Evolutionary conservation across 2,888 invertebrate species (phyloP).

Genomic region (Macaria liturata): DNA sequence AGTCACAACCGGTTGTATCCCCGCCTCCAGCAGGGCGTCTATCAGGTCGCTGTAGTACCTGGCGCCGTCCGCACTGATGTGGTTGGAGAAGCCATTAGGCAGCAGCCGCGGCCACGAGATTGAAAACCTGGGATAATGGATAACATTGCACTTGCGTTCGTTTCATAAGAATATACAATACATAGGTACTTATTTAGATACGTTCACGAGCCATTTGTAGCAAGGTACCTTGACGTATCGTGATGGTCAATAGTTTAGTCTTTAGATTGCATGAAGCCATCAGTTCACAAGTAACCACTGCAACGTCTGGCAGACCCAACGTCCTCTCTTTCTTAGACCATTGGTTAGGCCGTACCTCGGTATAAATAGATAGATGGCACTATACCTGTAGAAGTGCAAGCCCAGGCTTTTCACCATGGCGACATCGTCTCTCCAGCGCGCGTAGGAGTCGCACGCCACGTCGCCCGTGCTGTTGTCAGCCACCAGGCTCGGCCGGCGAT

Average conservation of each 20-base stretch:
- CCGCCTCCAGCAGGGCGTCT: conserved; percentile 70
- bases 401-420: conserved; percentile 55
- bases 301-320: too few relatives aligned
- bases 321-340: too few relatives aligned
- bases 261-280: too few relatives aligned
- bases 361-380: too few relatives aligned
- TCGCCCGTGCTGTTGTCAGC: conserved; percentile 74
- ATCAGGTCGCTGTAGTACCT: conserved; percentile 81
- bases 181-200: too few relatives aligned
- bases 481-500: conserved; percentile 14
- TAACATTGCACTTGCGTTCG: background rate
- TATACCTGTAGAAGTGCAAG: conserved; percentile 63
- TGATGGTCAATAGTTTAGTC: too few relatives aligned
- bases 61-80: conserved; percentile 72
- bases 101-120: conserved; percentile 84
- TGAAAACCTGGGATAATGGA: conserved; percentile 65
- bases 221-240: too few relatives aligned
- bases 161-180: too few relatives aligned
- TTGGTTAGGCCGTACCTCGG: too few relatives aligned
- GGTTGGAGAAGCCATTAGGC: conserved; percentile 56
- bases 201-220: too few relatives aligned
- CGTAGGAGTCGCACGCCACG: conserved; percentile 59
- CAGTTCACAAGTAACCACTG: too few relatives aligned
- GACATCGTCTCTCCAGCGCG: conserved; percentile 78
- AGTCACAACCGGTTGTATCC: conserved; percentile 80